Conservation (phyloP, 2,888 invertebrate species). For the Pocota personata region DNA sequence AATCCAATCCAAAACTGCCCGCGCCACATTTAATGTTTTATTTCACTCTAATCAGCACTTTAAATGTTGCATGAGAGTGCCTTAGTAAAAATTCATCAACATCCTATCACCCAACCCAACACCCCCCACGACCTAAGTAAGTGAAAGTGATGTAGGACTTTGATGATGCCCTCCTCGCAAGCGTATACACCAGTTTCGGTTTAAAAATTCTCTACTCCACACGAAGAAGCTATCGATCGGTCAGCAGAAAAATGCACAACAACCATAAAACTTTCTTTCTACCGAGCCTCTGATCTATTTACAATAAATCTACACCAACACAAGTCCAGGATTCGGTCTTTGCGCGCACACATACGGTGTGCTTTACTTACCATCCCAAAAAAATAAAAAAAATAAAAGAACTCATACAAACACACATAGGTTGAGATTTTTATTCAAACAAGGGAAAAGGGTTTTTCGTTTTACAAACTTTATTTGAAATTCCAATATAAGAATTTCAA, state of each 20-base stretch:
- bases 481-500: conserved; percentile 71
- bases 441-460: conserved; percentile 56
- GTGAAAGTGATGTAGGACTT: conserved; percentile 67
- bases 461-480: conserved; percentile 72
- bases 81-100: conserved; percentile 57
- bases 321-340: conserved; percentile 40
- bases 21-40: conserved; percentile 20
- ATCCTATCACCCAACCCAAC: not conserved
- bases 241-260: conserved; percentile 70
- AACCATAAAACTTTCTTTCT: conserved; percentile 57
- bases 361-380: conserved; percentile 13
- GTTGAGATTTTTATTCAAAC: conserved; percentile 73
- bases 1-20: not conserved
- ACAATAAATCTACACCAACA: conserved; percentile 71
- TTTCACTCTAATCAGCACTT: conserved; percentile 62
- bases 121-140: conserved; percentile 14
- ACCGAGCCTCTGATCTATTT: conserved; percentile 68
- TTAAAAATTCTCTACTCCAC: conserved; percentile 17
- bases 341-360: conserved; percentile 9
- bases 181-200: not conserved
- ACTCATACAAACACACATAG: conserved; percentile 59
- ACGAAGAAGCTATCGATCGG: conserved; percentile 68
- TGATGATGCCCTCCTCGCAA: conserved; percentile 15
- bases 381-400: conserved; percentile 26
- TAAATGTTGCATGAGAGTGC: conserved; percentile 53